These are phyloP conservation scores for Theristus sp. DNA, from an alignment of 2,888 invertebrate species.

Conservation along the genomic window DNA sequence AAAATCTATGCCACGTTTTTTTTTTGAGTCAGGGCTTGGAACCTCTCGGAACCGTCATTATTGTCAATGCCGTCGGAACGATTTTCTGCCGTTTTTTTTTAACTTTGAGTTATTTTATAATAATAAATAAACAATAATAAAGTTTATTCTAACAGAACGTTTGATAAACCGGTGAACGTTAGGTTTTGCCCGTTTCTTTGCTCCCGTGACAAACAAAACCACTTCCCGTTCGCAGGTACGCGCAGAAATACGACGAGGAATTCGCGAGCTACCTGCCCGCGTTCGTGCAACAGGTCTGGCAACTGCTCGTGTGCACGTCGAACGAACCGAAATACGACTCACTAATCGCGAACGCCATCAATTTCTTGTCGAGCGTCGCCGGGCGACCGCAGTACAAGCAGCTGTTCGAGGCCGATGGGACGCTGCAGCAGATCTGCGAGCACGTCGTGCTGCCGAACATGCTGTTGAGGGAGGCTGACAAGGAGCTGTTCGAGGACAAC, in stretches of 20 bases:
- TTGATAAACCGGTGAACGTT: too few relatives aligned
- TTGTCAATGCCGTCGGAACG: too few relatives aligned
- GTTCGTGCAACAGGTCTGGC: slow-evolving; percentile 90
- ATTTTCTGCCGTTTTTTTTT: too few relatives aligned
- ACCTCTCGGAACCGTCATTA: too few relatives aligned
- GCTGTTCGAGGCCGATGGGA: slow-evolving; percentile 45
- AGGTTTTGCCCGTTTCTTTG: too few relatives aligned
- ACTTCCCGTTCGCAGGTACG: too few relatives aligned
- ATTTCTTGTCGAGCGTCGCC: slow-evolving; percentile 81
- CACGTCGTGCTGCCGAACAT: slow-evolving; percentile 97
- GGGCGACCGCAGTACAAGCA: slow-evolving; percentile 67
- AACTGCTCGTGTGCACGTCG: slow-evolving; percentile 46
- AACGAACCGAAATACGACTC: slow-evolving; percentile 19
- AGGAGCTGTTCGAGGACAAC: slow-evolving; percentile 90
- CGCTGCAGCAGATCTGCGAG: slow-evolving; percentile 51
- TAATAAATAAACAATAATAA: too few relatives aligned
- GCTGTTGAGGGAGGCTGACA: slow-evolving; percentile 80
- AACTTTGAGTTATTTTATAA: too few relatives aligned
- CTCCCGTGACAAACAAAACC: too few relatives aligned
- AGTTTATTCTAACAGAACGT: too few relatives aligned
- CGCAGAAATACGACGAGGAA: slow-evolving; percentile 93
- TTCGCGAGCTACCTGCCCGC: slow-evolving; percentile 67
- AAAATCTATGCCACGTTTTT: too few relatives aligned
- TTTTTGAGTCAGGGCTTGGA: too few relatives aligned
- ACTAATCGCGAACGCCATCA: slow-evolving; percentile 75